Percentiles rank a stretch among this genome's conserved stretches.
phyloP scores from a whole-genome alignment of 2,113 vertebrate species.

The Pelobates fuscus region DNA sequence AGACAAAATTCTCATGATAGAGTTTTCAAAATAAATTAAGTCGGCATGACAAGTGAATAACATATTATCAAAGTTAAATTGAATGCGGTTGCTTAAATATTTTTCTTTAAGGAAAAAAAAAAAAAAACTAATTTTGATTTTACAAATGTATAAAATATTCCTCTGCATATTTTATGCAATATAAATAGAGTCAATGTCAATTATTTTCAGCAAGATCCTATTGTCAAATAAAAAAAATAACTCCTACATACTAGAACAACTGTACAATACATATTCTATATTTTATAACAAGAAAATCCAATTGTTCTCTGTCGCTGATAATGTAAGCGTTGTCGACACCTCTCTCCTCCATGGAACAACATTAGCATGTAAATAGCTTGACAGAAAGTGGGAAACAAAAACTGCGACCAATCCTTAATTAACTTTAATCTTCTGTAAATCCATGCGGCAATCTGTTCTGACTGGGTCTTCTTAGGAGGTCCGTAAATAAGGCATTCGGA shows the following conservation, averaged over 20 bases:
- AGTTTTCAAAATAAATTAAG: too few relatives aligned
- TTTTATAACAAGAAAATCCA: too few relatives aligned
- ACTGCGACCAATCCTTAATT: conserved; percentile 71
- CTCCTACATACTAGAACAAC: conserved; percentile 55
- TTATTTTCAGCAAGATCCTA: conserved; percentile 61
- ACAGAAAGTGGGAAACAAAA: conserved; percentile 67
- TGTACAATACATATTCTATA: conserved; percentile 50
- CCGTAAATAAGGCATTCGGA: conserved; percentile 50
- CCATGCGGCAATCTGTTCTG: conserved; percentile 65
- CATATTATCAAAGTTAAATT: too few relatives aligned
- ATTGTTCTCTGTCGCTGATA: conserved; percentile 60
- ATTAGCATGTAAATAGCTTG: conserved; percentile 79
- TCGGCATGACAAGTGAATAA: too few relatives aligned
- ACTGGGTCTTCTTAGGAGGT: conserved; percentile 61
- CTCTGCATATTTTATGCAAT: conserved; percentile 59
- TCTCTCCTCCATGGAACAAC: conserved; percentile 58
- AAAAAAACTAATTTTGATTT: conserved; percentile 60
- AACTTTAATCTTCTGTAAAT: conserved; percentile 73
- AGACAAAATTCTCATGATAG: too few relatives aligned
- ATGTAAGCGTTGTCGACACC: conserved; percentile 61
- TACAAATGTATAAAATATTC: conserved; percentile 57
- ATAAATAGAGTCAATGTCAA: conserved; percentile 59
- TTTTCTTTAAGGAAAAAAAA: not conserved
- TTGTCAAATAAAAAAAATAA: conserved; percentile 55
- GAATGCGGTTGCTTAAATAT: too few relatives aligned